Evolutionary conservation across 2,888 invertebrate genomes (phyloP).

Genomic region (Agrotis clavis): DNA sequence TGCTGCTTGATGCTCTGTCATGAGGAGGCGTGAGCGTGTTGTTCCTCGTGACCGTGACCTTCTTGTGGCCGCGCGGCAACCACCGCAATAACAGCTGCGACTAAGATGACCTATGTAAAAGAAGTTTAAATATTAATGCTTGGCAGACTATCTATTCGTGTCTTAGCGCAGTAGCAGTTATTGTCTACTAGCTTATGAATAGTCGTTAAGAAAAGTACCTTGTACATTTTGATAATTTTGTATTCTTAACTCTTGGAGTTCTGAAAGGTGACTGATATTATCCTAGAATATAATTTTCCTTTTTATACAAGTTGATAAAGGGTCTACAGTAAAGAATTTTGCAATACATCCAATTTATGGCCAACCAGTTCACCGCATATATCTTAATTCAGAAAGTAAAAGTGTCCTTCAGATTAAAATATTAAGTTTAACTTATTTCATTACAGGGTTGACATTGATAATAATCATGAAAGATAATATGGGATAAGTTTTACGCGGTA

Average conservation of each 20-base stretch:
- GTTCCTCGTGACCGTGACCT: slow-evolving; percentile 26
- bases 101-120: slow-evolving; percentile 17
- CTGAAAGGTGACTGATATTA: slow-evolving; percentile 28
- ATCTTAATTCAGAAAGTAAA: neutral
- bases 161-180: neutral
- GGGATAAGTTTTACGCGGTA: too few species aligned
- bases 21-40: slow-evolving; percentile 64
- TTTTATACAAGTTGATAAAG: slow-evolving; percentile 26
- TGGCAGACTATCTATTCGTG: neutral
- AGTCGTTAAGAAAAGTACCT: neutral
- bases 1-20: slow-evolving; percentile 69
- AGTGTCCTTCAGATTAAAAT: neutral
- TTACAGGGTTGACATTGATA: neutral
- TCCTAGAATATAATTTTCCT: neutral
- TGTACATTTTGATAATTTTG: slow-evolving; percentile 28
- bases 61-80: slow-evolving; percentile 27
- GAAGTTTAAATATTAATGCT: neutral
- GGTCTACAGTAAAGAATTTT: neutral
- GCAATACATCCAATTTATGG: neutral
- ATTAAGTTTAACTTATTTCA: neutral
- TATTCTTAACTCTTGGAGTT: slow-evolving; percentile 7
- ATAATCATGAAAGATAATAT: neutral
- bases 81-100: slow-evolving; percentile 22
- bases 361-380: neutral
- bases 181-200: neutral